These are phyloP conservation scores for Meloidogyne exigua DNA, from an alignment of 1,140 invertebrate genomes.

Conservation along the genomic window DNA sequence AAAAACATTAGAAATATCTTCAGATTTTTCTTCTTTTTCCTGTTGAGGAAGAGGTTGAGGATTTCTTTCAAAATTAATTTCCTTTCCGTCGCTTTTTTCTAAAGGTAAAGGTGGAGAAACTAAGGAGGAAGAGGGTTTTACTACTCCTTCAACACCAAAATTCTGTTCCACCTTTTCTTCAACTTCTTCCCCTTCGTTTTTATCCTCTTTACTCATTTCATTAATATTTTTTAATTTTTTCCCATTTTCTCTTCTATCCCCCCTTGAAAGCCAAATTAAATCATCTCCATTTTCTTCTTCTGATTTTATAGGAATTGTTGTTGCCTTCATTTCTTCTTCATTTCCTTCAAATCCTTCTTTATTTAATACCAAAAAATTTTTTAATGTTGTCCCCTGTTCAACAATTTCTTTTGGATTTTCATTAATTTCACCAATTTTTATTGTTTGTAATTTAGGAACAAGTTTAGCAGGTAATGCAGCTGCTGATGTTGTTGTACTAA, in stretches of 20 bases:
- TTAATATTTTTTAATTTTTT: background rate
- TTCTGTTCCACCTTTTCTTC: too few relatives aligned
- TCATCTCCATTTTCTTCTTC: background rate
- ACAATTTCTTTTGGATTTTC: background rate
- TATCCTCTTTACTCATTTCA: background rate
- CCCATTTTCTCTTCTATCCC: background rate
- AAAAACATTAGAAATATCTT: background rate
- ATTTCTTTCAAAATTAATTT: background rate
- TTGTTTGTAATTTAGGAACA: background rate
- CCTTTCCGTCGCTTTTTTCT: background rate
- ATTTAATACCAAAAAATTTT: background rate
- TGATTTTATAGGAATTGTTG: background rate
- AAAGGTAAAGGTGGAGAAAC: background rate
- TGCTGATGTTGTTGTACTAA: background rate
- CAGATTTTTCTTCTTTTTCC: background rate
- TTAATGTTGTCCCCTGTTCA: too few relatives aligned
- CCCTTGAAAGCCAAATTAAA: background rate
- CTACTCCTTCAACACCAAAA: background rate
- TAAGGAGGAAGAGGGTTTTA: background rate
- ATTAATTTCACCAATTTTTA: background rate
- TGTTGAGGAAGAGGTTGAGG: background rate
- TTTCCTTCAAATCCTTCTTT: background rate
- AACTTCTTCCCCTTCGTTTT: background rate
- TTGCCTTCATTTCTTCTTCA: background rate
- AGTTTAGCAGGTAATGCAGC: background rate